A percentile compares a stretch with the other conserved stretches of the same genome.
Conservation (phyloP, 2,113 vertebrate species). For the Lasiurus cinereus region DNA sequence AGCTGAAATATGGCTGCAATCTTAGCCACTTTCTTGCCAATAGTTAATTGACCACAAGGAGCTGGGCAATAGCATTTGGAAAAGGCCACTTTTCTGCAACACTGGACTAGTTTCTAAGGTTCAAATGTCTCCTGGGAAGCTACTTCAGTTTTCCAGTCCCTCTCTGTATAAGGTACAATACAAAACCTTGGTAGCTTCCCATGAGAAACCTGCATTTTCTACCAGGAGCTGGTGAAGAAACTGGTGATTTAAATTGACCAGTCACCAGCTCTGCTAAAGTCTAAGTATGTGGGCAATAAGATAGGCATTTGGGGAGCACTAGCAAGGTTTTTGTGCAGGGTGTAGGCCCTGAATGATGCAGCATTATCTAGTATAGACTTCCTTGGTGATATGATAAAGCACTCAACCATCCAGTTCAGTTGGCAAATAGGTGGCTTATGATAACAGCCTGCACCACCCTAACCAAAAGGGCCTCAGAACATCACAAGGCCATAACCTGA, state of each 20-base stretch:
- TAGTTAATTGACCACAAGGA: background rate
- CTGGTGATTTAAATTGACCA: background rate
- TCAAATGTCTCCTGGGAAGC: background rate
- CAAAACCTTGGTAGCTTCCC: background rate
- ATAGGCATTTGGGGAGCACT: background rate
- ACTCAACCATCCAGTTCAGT: slow-evolving; percentile 44
- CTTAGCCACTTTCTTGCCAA: background rate
- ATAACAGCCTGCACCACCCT: background rate
- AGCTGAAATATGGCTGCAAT: background rate
- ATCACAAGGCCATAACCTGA: background rate
- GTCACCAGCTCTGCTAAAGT: background rate
- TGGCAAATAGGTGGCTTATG: background rate
- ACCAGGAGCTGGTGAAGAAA: background rate
- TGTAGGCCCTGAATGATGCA: background rate
- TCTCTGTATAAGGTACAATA: background rate
- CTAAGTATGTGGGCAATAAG: background rate
- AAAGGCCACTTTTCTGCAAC: slow-evolving; percentile 30
- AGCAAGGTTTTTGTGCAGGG: background rate
- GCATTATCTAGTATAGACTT: background rate
- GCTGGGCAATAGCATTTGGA: background rate
- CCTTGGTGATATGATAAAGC: background rate
- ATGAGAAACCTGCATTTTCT: background rate
- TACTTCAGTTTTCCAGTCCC: background rate
- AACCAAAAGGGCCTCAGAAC: background rate
- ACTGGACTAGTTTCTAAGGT: background rate